Conservation (phyloP, 2,888 invertebrate genomes). For the Sisyra nigra region DNA sequence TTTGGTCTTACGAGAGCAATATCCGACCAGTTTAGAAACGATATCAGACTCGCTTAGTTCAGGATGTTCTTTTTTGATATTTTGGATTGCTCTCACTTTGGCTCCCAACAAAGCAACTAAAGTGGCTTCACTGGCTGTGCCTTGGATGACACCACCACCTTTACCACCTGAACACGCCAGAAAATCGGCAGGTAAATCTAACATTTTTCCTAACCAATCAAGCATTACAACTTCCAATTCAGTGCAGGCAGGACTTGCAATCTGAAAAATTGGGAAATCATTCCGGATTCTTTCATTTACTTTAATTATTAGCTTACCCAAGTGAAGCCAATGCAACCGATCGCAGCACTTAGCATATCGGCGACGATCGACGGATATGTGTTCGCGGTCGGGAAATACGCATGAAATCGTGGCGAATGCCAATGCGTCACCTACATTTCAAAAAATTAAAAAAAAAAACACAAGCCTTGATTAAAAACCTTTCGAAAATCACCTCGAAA, state of each 20-base stretch:
- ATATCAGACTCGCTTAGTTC: slow-evolving; percentile 59
- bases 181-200: slow-evolving; percentile 73
- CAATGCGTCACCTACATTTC: slow-evolving; percentile 65
- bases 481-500: neutral
- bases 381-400: slow-evolving; percentile 87
- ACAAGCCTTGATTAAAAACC: neutral
- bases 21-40: slow-evolving; percentile 67
- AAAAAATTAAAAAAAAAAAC: slow-evolving; percentile 7
- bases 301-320: slow-evolving; percentile 53
- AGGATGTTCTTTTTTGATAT: slow-evolving; percentile 52
- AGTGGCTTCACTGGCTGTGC: slow-evolving; percentile 91
- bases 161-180: slow-evolving; percentile 69
- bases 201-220: slow-evolving; percentile 91
- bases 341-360: slow-evolving; percentile 87
- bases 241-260: slow-evolving; percentile 88
- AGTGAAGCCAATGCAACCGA: slow-evolving; percentile 90
- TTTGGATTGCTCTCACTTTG: slow-evolving; percentile 53
- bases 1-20: slow-evolving; percentile 56
- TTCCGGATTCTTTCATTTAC: too few species aligned
- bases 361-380: slow-evolving; percentile 89
- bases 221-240: slow-evolving; percentile 90
- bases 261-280: slow-evolving; percentile 32
- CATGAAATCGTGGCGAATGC: slow-evolving; percentile 92
- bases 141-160: slow-evolving; percentile 82
- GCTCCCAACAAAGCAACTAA: slow-evolving; percentile 85